Evolutionary conservation across 2,888 invertebrate genomes (phyloP), one percentile per base, ranked within the genome.

Genomic region (Mechanitis messenoides): DNA sequence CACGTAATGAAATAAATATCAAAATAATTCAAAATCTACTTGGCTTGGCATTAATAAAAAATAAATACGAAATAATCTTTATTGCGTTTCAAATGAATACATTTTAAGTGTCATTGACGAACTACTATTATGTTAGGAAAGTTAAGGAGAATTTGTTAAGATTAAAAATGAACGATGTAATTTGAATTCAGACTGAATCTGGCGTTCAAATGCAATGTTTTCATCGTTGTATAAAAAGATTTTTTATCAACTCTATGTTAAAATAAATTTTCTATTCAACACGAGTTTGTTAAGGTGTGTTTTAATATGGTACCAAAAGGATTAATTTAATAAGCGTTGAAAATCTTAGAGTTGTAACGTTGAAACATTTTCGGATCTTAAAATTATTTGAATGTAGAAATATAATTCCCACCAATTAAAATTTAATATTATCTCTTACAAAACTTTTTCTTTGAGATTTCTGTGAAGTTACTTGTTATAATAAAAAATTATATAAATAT

Each of bases 71-170:
- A 35, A 6, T 35, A 35, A 35, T 3, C 35, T 5, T 42, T 42
- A 42, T 42, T 42, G 42, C 6, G 7, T 7, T 42, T 9, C 11
- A 11, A 7, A 11, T 42, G 42, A 42, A 42, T 42, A 42, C 42
- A 42, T 42, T 42, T 42, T 42, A 9, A 42, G 42, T 42, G 7
- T 42, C 42, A 42, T 42, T 9, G 7, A 42, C 42, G 9, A 42
- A 42, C 42, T 42, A 42, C 42, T 45, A 45, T 58, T 33, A 61
- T 55, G 55, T 55, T 58, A 35, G 58, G 55, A 53, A 45, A 55
- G 61, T 53, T 62, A 45, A 62, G 62, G 31, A 59, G 59, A 62
- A 59, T 62, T 62, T 62, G 59, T 56, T 62, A 62, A 59, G 62
- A 59, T 62, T 62, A 59, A 59, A 60, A 55, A 58, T 58, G 55